Conservation (phyloP, 2,797 vertebrate genomes). For the Glyptemys insculpta region DNA sequence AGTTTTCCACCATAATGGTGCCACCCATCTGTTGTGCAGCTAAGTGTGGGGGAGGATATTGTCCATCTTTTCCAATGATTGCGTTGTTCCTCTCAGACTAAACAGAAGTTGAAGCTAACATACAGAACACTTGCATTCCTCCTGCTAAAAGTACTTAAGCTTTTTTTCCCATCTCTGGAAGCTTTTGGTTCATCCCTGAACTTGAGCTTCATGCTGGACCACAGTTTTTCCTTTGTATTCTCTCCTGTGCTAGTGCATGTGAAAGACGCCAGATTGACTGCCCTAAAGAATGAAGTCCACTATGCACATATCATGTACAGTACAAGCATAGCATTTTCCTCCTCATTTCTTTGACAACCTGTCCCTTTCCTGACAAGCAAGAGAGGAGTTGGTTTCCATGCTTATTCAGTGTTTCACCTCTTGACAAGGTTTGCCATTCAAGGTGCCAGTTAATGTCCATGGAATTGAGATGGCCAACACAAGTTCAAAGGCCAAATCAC, state of each 20-base stretch:
- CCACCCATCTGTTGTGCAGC: conserved; percentile 59
- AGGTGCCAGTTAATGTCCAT: neutral
- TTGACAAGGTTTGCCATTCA: neutral
- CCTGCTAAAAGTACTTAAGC: conserved; percentile 19
- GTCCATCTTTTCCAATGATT: conserved; percentile 48
- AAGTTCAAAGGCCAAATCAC: neutral
- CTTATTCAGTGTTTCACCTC: neutral
- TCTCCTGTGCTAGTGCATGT: neutral
- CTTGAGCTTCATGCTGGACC: neutral
- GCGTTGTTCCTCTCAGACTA: conserved; percentile 66
- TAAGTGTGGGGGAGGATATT: conserved; percentile 48
- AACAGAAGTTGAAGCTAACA: conserved; percentile 51
- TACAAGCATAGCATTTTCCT: neutral
- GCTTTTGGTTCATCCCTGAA: neutral
- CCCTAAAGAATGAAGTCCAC: neutral
- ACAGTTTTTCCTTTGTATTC: neutral
- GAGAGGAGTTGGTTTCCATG: neutral
- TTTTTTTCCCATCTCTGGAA: neutral
- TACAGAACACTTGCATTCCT: conserved; percentile 52
- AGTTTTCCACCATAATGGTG: conserved; percentile 13
- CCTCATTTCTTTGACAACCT: neutral
- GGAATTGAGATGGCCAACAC: neutral
- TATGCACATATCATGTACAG: neutral
- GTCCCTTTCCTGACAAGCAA: neutral
- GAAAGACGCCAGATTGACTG: neutral